Conservation (phyloP, 1,140 invertebrate species). For the Panagrolaimus sp. region DNA sequence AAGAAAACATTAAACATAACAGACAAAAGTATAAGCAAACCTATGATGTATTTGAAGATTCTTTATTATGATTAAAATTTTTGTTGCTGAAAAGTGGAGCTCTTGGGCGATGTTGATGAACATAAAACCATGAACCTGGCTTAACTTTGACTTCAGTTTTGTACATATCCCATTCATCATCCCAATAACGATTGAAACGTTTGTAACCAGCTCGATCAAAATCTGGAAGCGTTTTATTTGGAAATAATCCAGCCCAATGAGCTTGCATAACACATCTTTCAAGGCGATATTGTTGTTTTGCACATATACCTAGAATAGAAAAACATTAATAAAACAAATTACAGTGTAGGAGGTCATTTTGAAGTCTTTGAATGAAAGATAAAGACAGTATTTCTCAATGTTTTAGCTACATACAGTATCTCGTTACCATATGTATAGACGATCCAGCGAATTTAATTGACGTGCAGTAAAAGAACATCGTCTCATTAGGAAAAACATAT, state of each 20-base stretch:
- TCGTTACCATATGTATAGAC: too few species aligned
- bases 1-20: too few species aligned
- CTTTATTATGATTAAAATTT: too few species aligned
- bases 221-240: constrained; percentile 47
- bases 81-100: constrained; percentile 7
- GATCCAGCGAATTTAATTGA: too few species aligned
- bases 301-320: constrained; percentile 42
- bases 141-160: constrained; percentile 40
- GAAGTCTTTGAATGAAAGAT: too few species aligned
- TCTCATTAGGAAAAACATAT: too few species aligned
- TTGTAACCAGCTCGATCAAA: constrained; percentile 56
- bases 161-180: constrained; percentile 55
- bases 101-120: constrained; percentile 49
- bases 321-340: neutral
- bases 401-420: too few species aligned
- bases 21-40: too few species aligned
- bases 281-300: constrained; percentile 47
- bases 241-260: constrained; percentile 56
- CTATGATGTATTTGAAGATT: too few species aligned
- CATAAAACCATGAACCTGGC: constrained; percentile 51
- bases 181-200: constrained; percentile 56
- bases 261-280: constrained; percentile 58
- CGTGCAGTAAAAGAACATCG: too few species aligned
- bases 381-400: too few species aligned
- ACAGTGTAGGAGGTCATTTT: too few species aligned